Base-by-base conservation (phyloP, 2,888 invertebrate genomes). In the Chesias legatella region DNA sequence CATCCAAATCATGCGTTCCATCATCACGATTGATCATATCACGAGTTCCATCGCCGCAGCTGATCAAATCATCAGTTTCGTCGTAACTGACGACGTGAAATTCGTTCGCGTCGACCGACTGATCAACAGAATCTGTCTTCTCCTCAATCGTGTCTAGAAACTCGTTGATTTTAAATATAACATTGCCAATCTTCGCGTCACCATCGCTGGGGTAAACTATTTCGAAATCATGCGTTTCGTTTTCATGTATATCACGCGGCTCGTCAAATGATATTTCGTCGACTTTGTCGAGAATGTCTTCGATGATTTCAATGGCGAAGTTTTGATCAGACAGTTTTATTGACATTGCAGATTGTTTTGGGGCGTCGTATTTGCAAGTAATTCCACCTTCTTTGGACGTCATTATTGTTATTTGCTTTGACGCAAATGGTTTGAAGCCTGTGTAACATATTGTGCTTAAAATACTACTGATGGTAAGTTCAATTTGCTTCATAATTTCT, bases 351-450 rank as follows among this genome's bases (percentile, higher is more conserved):
- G 39, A 42, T 6, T 28, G 5, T 25, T 37, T 33, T n/a, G 27
- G 25, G 0, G 13, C 43, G 6, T 65, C 56, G 33, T 66, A 66
- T 33, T 70, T 62, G 53, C 78, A 79, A 0, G 65, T 73, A 0
- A 81, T 39, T 0, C 45, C 54, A 0, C 81, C 82, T 32, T 73
- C 75, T 11, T 77, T 70, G 0, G 76, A 65, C 0, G 74, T 60
- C 69, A 73, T 69, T 48, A 81, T 69, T 37, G 73, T 70, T 10
- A 82, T 73, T 70, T 84, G 74, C 34, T 82, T 84, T 0, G 79
- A 76, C 0, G 81, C 78, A 49, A 84, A 85, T 0, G 84, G 84
- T 55, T 80, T 84, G 64, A 83, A 85, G 29, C 79, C 84, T 83
- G 69, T 6, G 49, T 48, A n/a, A 22, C 24, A 17, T 26, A 30